These are phyloP conservation scores for Hoplostethus mediterraneus DNA, from an alignment of 2,797 vertebrate species.

Conservation along the genomic window DNA sequence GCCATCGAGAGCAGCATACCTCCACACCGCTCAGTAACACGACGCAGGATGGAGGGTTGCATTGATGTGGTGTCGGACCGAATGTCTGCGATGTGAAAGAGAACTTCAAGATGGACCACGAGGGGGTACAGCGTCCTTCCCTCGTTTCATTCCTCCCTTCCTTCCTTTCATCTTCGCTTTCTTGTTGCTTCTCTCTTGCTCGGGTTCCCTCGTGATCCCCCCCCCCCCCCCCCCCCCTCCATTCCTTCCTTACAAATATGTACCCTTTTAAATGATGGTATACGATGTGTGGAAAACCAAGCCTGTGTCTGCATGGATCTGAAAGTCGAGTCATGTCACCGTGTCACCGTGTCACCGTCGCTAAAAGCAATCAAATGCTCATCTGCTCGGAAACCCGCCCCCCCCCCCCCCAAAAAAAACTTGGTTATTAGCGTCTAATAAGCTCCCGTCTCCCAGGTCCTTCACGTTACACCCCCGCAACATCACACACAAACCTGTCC, in stretches of 20 bases:
- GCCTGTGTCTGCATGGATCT: neutral
- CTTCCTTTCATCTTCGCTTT: constrained; percentile 39
- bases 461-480: neutral
- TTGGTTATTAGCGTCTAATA: constrained; percentile 45
- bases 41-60: constrained; percentile 6
- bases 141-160: constrained; percentile 14
- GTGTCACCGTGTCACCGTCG: neutral
- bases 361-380: constrained; percentile 29
- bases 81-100: constrained; percentile 38
- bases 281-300: constrained; percentile 12
- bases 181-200: constrained; percentile 9
- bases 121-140: constrained; percentile 3
- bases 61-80: constrained; percentile 34
- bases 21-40: constrained; percentile 15
- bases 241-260: neutral
- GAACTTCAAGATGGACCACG: constrained; percentile 17
- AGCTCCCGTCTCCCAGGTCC: constrained; percentile 18
- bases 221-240: neutral
- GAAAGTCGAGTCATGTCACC: constrained; percentile 2
- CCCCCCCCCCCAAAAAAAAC: too few relatives aligned
- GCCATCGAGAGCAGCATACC: neutral
- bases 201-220: constrained; percentile 22
- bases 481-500: too few relatives aligned
- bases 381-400: too few relatives aligned
- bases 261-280: constrained; percentile 12